Percentiles rank a stretch among this genome's conserved stretches.
Evolutionary conservation across 2,797 vertebrate species (phyloP).

Genomic region (Gymnothorax javanicus): DNA sequence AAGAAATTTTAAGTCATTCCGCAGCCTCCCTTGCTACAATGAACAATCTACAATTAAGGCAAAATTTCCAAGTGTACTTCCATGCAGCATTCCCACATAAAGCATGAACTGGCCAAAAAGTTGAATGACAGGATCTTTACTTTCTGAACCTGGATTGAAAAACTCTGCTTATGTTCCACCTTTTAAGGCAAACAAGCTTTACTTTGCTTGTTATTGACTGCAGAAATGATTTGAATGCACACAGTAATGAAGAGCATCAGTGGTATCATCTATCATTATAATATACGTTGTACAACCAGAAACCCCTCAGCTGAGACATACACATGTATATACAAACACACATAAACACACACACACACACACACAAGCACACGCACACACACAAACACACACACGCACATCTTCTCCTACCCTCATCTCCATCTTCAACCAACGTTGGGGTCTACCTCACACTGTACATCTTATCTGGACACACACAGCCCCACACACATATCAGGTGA

Average conservation of each 20-base stretch:
- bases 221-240: not conserved
- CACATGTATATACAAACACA: no score
- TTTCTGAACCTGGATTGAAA: no score
- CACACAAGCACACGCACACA: not conserved
- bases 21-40: not conserved
- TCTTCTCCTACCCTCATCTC: not conserved
- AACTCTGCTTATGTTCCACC: not conserved
- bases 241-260: not conserved
- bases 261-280: not conserved
- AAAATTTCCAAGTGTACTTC: not conserved
- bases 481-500: not conserved
- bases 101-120: not conserved
- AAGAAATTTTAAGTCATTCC: not conserved
- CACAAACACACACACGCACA: not conserved
- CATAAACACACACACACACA: conserved; percentile 11
- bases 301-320: no score
- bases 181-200: not conserved
- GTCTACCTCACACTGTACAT: not conserved
- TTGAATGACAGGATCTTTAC: no score
- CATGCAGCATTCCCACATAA: not conserved
- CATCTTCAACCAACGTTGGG: not conserved
- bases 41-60: not conserved
- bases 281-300: not conserved
- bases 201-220: not conserved
- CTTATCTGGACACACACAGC: not conserved